Conservation (phyloP, 2,113 vertebrate genomes). For the Leucopternis melanops region DNA sequence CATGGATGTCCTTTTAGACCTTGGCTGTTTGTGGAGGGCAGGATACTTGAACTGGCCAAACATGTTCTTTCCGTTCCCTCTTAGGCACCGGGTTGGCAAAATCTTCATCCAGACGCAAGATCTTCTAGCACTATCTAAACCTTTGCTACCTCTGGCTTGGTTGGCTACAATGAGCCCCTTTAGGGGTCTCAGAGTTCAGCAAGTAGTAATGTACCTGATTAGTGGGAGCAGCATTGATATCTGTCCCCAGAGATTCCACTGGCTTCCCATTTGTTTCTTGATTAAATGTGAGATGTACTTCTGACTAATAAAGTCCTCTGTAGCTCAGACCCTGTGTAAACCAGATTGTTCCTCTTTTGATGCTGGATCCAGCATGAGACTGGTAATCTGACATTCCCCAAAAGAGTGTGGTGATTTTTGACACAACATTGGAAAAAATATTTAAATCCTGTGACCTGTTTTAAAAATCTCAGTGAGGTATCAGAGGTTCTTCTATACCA, state of each 20-base stretch:
- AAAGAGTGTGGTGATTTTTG: neutral
- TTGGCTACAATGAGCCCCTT: neutral
- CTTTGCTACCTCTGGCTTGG: neutral
- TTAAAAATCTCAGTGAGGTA: neutral
- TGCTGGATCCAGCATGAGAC: neutral
- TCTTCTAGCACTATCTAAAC: neutral
- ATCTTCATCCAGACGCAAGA: neutral
- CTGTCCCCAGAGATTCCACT: neutral
- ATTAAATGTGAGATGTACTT: neutral
- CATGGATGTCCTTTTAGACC: neutral
- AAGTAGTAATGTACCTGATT: neutral
- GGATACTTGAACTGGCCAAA: neutral
- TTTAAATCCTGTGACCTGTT: neutral
- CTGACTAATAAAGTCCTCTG: neutral
- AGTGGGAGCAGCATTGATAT: neutral
- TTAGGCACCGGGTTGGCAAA: neutral
- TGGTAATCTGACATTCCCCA: neutral
- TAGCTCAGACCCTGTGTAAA: neutral
- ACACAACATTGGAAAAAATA: neutral
- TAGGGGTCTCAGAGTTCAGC: neutral
- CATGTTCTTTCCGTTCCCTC: neutral
- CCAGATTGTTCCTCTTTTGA: neutral
- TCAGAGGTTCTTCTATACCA: neutral
- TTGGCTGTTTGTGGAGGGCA: neutral
- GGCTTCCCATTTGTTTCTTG: neutral